Percentiles rank a stretch among this genome's conserved stretches.
phyloP scores from a whole-genome alignment of 1,140 invertebrate genomes.

The Harpegnathos saltator region DNA sequence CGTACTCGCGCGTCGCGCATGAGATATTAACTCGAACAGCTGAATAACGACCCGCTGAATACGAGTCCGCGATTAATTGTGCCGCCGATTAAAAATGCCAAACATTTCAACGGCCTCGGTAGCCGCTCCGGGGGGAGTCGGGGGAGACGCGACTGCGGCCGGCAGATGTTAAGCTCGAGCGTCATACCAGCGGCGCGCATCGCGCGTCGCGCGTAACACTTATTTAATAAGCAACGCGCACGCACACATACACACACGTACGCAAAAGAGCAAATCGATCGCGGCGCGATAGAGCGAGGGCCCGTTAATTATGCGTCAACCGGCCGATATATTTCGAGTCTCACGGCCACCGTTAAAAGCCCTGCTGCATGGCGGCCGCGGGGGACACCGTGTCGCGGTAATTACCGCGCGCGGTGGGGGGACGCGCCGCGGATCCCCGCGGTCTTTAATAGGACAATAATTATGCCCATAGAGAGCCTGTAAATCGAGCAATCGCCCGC shows the following conservation, averaged over 20 bases:
- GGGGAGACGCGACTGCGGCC: background rate
- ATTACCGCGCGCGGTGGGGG: slow-evolving; percentile 61
- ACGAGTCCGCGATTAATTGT: no score
- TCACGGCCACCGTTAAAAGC: slow-evolving; percentile 41
- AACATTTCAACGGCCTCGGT: no score
- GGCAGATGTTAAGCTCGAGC: background rate
- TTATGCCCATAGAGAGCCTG: slow-evolving; percentile 45
- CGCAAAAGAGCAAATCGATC: slow-evolving; percentile 16
- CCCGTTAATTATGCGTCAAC: slow-evolving; percentile 31
- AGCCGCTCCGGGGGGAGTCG: no score
- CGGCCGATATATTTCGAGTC: slow-evolving; percentile 52
- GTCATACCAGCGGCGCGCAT: background rate
- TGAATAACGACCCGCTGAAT: no score
- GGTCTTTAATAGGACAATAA: slow-evolving; percentile 57
- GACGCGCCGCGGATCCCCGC: slow-evolving; percentile 30
- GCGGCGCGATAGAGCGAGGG: background rate
- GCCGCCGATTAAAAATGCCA: no score
- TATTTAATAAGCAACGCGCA: slow-evolving; percentile 11
- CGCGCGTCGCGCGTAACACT: background rate
- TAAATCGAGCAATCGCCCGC: slow-evolving; percentile 62
- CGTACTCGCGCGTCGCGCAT: no score
- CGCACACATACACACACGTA: no score
- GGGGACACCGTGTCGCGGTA: slow-evolving; percentile 40
- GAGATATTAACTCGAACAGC: no score
- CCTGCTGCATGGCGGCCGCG: background rate